Evolutionary conservation across 2,797 vertebrate genomes (phyloP), one percentile per base, ranked within the genome.

Genomic region (Gastrophryne carolinensis): DNA sequence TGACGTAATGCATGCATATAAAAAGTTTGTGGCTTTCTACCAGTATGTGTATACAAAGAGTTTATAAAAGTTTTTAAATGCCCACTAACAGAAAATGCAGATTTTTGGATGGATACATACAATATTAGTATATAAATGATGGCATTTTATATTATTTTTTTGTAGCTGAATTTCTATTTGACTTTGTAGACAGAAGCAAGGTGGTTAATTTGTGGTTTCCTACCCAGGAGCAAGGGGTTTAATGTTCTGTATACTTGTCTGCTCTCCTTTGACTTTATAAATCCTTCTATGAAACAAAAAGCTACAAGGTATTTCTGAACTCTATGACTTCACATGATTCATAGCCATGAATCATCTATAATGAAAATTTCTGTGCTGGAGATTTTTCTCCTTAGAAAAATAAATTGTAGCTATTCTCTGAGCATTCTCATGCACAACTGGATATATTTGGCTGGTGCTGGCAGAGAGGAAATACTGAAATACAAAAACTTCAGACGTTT

Each of bases 251-350:
- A 37, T 53, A 52, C 53, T 54, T 63, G 29, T 30, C 26, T 64
- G 23, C 23, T 39, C 34, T 34, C 26, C n/a, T 35, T 1, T 65
- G 24, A 21, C 49, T 44, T 47, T 65, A 63, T 54, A 63, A 62
- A 37, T 62, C 21, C 57, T 23, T 35, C 44, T 15, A 3, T 63
- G n/a, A 64, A 50, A 56, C 66, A 41, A 30, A 56, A 10, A 69
- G 57, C 32, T 72, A 24, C 58, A 37, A 35, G 23, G 44, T 72
- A 63, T 54, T 53, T 30, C 41, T 63, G 37, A 56, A 56, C 61
- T 64, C 13, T 11, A n/a, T 53, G 11, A 62, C 41, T 63, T 21
- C 21, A 52, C 12, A 12, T 54, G 23, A 52, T 52, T 61, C 11
- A 52, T 15, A 32, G 21, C 44, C 17, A 29, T 37, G 23, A 61